Evolutionary conservation across 2,113 vertebrate genomes (phyloP), one percentile per base, ranked within the genome.

Genomic region (Xenopus laevis): DNA sequence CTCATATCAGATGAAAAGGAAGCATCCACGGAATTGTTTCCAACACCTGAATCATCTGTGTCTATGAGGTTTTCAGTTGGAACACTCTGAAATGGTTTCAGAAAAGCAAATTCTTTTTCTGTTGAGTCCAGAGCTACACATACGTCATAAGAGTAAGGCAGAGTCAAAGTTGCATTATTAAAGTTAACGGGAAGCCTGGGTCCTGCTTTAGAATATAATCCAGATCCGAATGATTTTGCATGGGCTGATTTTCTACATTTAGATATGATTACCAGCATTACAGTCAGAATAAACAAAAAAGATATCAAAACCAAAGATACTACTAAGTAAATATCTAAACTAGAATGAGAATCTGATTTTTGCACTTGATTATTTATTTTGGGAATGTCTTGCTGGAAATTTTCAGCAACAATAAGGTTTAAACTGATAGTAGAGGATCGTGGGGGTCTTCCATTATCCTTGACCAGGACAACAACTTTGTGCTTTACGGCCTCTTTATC

Each of bases 271-370:
- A 90, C 79, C 21, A 88, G 65, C 17, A 89, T 89, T 13, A 93
- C 86, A 21, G 92, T 90, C 13, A 83, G 82, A 1, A 90, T 78
- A 0, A 92, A 92, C 61, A 92, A 68, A 0, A 87, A 91, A 44
- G 90, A 91, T 18, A 90, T 81, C 0, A 72, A 79, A 1, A 89
- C 87, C 18, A 93, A 81, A 0, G 87, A 85, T 1, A 92, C 84
- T 65, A 90, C 86, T 78, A 91, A 77, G 68, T 89, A 90, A 7
- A 81, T 84, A 0, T 87, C 90, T 16, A 89, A 30, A 55, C 83
- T 85, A n/a, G 88, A 85, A 1, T 80, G 78, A 1, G 65, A 83
- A 7, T 86, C 86, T 0, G 9, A 65, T 17, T 75, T 53, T 12
- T n/a, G 6, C 0, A 50, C 45, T 7, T 76, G 40, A 40, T 10